Evolutionary conservation across 2,797 vertebrate species (phyloP).

Genomic region (Bufotes viridis): DNA sequence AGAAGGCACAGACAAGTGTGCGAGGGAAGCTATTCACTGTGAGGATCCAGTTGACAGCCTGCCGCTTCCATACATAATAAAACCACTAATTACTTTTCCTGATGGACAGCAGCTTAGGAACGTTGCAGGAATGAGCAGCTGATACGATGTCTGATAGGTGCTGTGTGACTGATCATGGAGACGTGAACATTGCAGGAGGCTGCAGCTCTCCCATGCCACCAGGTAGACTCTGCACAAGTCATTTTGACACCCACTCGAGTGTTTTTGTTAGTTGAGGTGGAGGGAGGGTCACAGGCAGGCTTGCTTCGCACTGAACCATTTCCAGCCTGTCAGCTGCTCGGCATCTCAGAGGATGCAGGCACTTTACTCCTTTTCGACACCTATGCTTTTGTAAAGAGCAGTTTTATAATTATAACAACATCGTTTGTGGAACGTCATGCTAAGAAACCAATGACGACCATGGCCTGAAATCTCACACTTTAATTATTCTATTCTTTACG

Average conservation of each 20-base stretch:
- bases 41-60: slow-evolving; percentile 71
- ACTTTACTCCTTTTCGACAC: neutral
- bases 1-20: slow-evolving; percentile 78
- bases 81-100: slow-evolving; percentile 78
- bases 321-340: slow-evolving; percentile 22
- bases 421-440: neutral
- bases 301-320: slow-evolving; percentile 49
- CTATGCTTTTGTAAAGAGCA: neutral
- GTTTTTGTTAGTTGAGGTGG: slow-evolving; percentile 60
- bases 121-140: slow-evolving; percentile 68
- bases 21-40: slow-evolving; percentile 74
- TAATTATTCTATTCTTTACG: neutral
- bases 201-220: slow-evolving; percentile 67
- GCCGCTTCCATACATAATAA: slow-evolving; percentile 74
- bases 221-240: slow-evolving; percentile 71
- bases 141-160: slow-evolving; percentile 70
- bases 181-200: slow-evolving; percentile 66
- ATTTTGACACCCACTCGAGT: slow-evolving; percentile 69
- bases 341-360: neutral
- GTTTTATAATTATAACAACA: neutral
- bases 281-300: slow-evolving; percentile 61
- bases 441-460: neutral
- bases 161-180: slow-evolving; percentile 71
- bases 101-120: slow-evolving; percentile 73
- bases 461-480: slow-evolving; percentile 4